phyloP scores from a whole-genome alignment of 2,797 vertebrate species.

The Catostomus latipinnis region DNA sequence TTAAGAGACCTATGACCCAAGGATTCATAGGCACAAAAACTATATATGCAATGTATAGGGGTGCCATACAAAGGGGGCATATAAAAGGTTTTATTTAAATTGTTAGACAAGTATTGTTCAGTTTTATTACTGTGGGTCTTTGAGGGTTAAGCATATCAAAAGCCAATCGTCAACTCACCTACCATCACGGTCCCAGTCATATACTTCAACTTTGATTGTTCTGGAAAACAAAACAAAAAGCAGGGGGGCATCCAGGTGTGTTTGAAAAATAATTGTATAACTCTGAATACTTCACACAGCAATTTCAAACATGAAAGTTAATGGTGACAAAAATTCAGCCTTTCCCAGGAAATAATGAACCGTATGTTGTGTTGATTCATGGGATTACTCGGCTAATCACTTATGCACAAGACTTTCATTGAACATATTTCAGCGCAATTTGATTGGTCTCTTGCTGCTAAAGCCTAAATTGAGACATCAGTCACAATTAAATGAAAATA shows the following conservation, averaged over 20 bases:
- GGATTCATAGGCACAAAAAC: too few species aligned
- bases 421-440: background rate
- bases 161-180: constrained; percentile 78
- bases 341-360: background rate
- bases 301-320: background rate
- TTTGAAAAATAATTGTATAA: background rate
- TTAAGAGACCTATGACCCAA: too few species aligned
- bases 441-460: constrained; percentile 38
- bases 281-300: background rate
- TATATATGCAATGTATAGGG: too few species aligned
- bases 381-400: background rate
- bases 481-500: constrained; percentile 37
- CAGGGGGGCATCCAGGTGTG: background rate
- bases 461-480: constrained; percentile 47
- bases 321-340: background rate
- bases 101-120: too few species aligned
- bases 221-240: constrained; percentile 69
- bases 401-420: background rate
- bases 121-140: too few species aligned
- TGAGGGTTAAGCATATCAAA: background rate
- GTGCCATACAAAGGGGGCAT: too few species aligned
- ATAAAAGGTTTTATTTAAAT: too few species aligned
- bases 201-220: constrained; percentile 96
- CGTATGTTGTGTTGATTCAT: constrained; percentile 15
- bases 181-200: constrained; percentile 95